Percentiles rank a stretch among this genome's conserved stretches.
Conservation (phyloP, 2,113 vertebrate species). For the Cryptoleucopteryx plumbea region DNA sequence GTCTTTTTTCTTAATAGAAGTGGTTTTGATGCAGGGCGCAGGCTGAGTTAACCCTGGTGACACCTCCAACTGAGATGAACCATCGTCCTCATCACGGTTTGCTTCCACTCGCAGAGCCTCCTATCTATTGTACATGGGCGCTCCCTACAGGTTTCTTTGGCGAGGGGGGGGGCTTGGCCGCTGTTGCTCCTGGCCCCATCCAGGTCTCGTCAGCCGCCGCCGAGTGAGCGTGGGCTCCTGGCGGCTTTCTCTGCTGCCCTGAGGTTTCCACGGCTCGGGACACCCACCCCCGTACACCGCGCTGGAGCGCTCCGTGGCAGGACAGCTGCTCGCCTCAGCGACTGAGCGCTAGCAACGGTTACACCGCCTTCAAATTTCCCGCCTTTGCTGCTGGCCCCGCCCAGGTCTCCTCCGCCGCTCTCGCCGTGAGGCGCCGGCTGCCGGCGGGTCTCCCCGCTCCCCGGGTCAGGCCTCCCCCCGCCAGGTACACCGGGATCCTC, state of each 20-base stretch:
- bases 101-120: background rate
- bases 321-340: too few relatives aligned
- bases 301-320: too few relatives aligned
- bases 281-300: too few relatives aligned
- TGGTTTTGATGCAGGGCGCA: background rate
- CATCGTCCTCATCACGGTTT: background rate
- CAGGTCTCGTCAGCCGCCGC: background rate
- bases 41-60: background rate
- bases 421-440: too few relatives aligned
- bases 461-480: fast-evolving
- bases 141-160: too few relatives aligned
- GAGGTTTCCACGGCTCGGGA: background rate
- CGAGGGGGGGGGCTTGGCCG: too few relatives aligned
- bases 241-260: too few relatives aligned
- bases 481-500: background rate
- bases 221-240: too few relatives aligned
- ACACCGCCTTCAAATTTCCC: too few relatives aligned
- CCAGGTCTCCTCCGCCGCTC: background rate
- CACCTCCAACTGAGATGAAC: background rate
- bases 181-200: background rate
- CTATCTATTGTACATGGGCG: background rate
- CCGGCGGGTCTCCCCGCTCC: fast-evolving
- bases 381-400: background rate
- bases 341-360: too few relatives aligned
- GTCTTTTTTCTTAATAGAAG: background rate